These are phyloP conservation scores for Scaptomyza montana DNA, from an alignment of 1,140 invertebrate species.

Conservation along the genomic window DNA sequence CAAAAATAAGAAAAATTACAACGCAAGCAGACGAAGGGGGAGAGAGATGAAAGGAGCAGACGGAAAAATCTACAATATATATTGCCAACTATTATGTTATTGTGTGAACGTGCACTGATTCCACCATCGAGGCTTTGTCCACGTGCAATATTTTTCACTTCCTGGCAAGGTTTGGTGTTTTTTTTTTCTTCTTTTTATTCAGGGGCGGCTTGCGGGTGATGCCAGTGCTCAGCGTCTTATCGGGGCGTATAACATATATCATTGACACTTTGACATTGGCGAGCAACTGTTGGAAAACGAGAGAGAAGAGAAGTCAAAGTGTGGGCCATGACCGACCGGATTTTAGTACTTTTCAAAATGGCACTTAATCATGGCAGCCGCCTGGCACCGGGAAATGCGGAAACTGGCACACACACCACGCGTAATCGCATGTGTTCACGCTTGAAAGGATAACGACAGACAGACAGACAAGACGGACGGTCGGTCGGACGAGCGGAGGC, in stretches of 20 bases:
- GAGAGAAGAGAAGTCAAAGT: constrained; percentile 21
- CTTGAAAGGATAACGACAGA: constrained; percentile 80
- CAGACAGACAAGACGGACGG: neutral
- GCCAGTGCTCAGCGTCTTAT: constrained; percentile 63
- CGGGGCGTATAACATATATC: constrained; percentile 82
- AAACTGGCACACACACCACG: constrained; percentile 78
- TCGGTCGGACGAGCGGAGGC: constrained; percentile 27
- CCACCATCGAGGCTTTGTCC: constrained; percentile 64
- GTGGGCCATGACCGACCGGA: constrained; percentile 76
- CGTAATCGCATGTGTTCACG: constrained; percentile 83
- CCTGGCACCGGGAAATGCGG: constrained; percentile 80
- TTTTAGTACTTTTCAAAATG: constrained; percentile 84
- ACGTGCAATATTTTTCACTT: constrained; percentile 68
- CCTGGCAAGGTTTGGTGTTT: constrained; percentile 10
- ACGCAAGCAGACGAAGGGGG: constrained; percentile 14
- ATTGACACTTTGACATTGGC: constrained; percentile 83
- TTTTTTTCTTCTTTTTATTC: neutral
- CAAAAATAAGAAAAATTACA: constrained; percentile 55
- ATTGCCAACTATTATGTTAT: constrained; percentile 81
- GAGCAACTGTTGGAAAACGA: constrained; percentile 6
- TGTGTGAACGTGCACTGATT: constrained; percentile 80
- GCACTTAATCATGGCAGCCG: constrained; percentile 83
- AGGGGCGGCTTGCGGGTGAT: neutral
- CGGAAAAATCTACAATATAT: constrained; percentile 67
- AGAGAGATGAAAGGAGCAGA: constrained; percentile 10